These are phyloP conservation scores for Raphicerus campestris DNA, from an alignment of 2,113 vertebrate genomes.

Conservation along the genomic window DNA sequence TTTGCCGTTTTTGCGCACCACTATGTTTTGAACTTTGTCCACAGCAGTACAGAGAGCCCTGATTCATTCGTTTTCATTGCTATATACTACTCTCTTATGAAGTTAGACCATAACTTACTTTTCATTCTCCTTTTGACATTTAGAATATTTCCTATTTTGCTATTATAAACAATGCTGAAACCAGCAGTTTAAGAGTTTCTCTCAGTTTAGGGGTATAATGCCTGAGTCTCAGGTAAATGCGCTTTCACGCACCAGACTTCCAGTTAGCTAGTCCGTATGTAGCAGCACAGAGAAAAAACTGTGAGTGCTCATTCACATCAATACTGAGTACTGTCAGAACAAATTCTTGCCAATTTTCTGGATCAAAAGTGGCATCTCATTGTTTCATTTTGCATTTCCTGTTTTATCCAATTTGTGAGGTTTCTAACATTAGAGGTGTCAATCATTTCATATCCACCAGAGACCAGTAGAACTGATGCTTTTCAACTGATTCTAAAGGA, in stretches of 20 bases:
- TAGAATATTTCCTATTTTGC: not conserved
- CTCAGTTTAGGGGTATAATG: not conserved
- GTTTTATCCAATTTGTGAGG: not conserved
- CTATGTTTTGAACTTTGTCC: not conserved
- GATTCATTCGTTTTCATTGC: not conserved
- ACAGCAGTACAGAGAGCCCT: not conserved
- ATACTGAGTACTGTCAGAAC: not conserved
- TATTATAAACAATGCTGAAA: not conserved
- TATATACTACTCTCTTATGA: not conserved
- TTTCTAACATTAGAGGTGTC: not conserved
- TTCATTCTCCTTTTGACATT: not conserved
- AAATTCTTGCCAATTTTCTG: not conserved
- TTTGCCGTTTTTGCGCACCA: not conserved
- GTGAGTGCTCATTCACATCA: not conserved
- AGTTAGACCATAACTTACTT: not conserved
- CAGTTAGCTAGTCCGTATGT: not conserved
- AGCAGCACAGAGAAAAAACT: not conserved
- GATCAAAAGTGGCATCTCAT: not conserved
- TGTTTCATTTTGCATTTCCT: not conserved
- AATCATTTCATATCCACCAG: not conserved
- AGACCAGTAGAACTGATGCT: not conserved
- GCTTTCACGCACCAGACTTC: rapidly evolving
- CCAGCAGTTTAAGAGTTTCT: not conserved
- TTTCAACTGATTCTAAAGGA: not conserved
- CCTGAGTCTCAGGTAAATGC: too few relatives aligned